Base-by-base conservation (phyloP, 1,140 invertebrate genomes). In the Drosophila seguyi region DNA sequence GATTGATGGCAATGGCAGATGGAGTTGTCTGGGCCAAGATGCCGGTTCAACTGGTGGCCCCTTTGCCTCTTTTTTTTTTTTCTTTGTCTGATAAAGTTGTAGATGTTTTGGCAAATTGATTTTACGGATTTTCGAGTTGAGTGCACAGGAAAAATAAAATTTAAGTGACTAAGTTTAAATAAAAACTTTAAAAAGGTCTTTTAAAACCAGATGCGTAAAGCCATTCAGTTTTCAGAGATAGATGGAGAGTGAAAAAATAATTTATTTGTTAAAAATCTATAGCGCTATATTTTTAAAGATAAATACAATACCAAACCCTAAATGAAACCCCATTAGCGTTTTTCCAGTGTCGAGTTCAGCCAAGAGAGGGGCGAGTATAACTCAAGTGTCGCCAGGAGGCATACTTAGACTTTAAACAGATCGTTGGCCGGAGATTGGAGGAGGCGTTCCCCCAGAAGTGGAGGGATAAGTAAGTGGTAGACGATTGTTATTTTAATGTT, bases 331-430 rank as follows among this genome's bases (percentile, higher is more conserved):
- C n/a, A n/a, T n/a, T n/a, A n/a, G n/a, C n/a, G n/a, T n/a, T 55
- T 55, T 55, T 13, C 18, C 52, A 16, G 11, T 25, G 36, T 60
- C 59, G 73, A 71, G 25, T 48, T 27, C 45, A 48, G 45, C 8
- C 25, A 5, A 48, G 45, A 27, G 71, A 76, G 69, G 75, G 65
- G 75, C 62, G 67, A 84, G 36, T 38, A 88, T 90, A 88, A 90
- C 85, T 88, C 77, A 88, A 90, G 61, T 88, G 77, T 79, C 52
- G 84, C 84, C 74, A 58, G 42, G 48, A 74, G 84, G 84, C 84
- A 90, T 88, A 88, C 80, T 90, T 88, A 88, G 85, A 88, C 84
- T 88, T 88, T 90, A 88, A 88, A 79, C 84, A 88, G 84, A 88
- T 88, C 84, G 80, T 88, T 87, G 67, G 79, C 41, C 39, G 42